A percentile compares a stretch with the other conserved stretches of the same genome.
Evolutionary conservation across 2,113 vertebrate genomes (phyloP).

Genomic region (Symphodus melops): DNA sequence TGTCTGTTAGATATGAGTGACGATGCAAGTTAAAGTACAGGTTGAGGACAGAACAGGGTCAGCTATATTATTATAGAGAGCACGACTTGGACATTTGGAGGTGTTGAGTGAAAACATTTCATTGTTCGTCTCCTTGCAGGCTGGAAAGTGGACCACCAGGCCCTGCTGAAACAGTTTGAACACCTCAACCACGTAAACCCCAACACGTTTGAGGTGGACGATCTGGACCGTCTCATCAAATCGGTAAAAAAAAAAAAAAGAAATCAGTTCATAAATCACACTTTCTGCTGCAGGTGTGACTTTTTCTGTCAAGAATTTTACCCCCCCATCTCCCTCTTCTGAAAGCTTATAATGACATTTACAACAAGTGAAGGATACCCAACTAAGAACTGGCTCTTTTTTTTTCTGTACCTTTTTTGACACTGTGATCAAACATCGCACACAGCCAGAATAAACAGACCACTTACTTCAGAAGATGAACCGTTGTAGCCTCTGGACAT

Average conservation of each 20-base stretch:
- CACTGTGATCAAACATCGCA: not conserved
- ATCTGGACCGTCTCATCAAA: constrained; percentile 93
- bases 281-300: not conserved
- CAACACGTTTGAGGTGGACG: constrained; percentile 92
- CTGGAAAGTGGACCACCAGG: constrained; percentile 85
- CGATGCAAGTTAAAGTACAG: too few relatives aligned
- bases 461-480: not conserved
- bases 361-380: too few relatives aligned
- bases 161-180: constrained; percentile 93
- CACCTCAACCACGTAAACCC: constrained; percentile 94
- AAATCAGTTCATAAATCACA: too few relatives aligned
- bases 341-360: too few relatives aligned
- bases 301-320: not conserved
- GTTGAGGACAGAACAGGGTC: not conserved
- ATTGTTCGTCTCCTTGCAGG: constrained; percentile 37
- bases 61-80: too few relatives aligned
- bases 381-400: not conserved
- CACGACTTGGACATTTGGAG: too few relatives aligned
- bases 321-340: not conserved
- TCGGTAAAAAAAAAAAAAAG: constrained; percentile 78
- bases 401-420: not conserved
- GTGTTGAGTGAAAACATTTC: not conserved
- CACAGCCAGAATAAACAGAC: not conserved
- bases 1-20: not conserved
- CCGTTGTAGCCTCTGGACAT: not conserved